phyloP scores from a whole-genome alignment of 2,113 vertebrate genomes.

The Orycteropus afer region DNA sequence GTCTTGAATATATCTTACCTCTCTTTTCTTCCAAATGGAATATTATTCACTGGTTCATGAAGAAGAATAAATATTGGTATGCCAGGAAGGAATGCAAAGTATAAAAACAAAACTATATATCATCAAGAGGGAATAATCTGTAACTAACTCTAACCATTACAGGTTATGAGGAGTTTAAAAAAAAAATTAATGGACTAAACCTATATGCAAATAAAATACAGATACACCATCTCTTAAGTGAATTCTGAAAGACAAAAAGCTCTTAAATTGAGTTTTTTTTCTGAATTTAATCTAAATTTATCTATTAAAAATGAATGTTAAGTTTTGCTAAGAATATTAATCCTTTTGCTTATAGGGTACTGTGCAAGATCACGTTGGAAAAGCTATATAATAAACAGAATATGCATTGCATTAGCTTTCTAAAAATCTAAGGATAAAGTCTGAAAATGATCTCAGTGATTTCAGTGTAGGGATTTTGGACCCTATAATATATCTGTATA shows the following conservation, averaged over 20 bases:
- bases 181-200: background rate
- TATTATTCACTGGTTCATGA: background rate
- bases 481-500: background rate
- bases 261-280: background rate
- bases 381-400: background rate
- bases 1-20: background rate
- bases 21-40: background rate
- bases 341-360: background rate
- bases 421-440: background rate
- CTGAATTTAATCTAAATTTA: background rate
- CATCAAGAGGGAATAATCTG: background rate
- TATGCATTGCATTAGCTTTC: background rate
- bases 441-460: background rate
- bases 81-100: background rate
- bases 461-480: background rate
- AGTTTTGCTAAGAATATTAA: background rate
- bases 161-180: background rate
- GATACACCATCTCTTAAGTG: background rate
- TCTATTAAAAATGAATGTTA: background rate
- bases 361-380: background rate
- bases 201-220: slow-evolving; percentile 5
- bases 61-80: background rate
- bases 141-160: background rate
- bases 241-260: background rate
- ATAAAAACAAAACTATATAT: background rate